Base-by-base conservation (phyloP, 2,797 vertebrate genomes). In the Pseudotriccus pelzelni region DNA sequence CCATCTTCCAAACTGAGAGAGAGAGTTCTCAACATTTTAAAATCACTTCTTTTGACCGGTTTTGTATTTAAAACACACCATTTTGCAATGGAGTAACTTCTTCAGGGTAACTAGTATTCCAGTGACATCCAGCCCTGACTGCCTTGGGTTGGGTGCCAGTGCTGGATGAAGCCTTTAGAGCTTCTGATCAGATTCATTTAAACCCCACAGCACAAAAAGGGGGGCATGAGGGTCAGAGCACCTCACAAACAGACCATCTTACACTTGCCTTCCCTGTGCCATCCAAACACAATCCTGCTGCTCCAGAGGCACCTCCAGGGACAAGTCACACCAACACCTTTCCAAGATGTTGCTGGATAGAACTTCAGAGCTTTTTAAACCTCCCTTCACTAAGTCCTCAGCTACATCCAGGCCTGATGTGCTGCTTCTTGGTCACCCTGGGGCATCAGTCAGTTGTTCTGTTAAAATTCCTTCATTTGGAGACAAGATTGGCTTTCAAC, bases 171-270 rank as follows among this genome's bases (percentile, higher is more conserved):
- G 34, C 20, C 49, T 47, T 63, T 3, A 9, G 20, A 68, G 49
- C 30, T 37, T 10, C 39, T 27, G 12, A 46, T 47, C 20, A 21
- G 14, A 6, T 36, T 18, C 53, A n/a, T 67, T 55, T 25, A 8
- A 58, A 16, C 14, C 43, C 53, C 37, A 15, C 37, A 56, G 47
- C 30, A 36, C 64, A 12, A 12, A 14, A 44, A 44, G 4, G 39
- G 15, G 28, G 22, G 10, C 25, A 8, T 3, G 0, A 2, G 59
- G 52, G n/a, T 66, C 34, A 50, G n/a, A 62, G n/a, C 43, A 0
- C 36, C 49, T n/a, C 72, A 11, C 44, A 27, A 24, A 30, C 0
- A 15, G 43, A 17, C 22, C 55, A 49, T 12, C n/a, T 18, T 5
- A 8, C 7, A 27, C 18, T 11, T 39, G 39, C 47, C 39, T 46